phyloP scores from a whole-genome alignment of 2,888 invertebrate species.

The Machimus atricapillus region DNA sequence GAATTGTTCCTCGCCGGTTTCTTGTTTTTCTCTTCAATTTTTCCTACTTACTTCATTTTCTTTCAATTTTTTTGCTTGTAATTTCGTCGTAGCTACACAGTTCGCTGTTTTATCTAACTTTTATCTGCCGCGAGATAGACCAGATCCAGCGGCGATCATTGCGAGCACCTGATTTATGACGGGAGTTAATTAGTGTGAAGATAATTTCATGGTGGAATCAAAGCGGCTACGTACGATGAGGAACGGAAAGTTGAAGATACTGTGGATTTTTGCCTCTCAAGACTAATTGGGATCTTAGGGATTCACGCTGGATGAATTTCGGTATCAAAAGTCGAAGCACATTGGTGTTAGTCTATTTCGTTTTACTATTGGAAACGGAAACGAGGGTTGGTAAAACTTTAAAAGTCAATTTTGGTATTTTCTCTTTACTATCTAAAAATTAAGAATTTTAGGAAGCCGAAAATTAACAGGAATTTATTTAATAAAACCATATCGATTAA shows the following conservation, averaged over 20 bases:
- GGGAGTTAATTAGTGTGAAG: constrained; percentile 45
- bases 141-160: constrained; percentile 36
- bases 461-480: too few relatives aligned
- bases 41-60: background rate
- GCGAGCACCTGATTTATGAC: constrained; percentile 46
- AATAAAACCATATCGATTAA: too few relatives aligned
- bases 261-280: background rate
- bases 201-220: constrained; percentile 23
- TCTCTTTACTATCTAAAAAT: too few relatives aligned
- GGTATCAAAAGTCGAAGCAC: background rate
- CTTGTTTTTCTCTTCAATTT: constrained; percentile 24
- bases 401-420: too few relatives aligned
- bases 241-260: background rate
- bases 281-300: constrained; percentile 24
- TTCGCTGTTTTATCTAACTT: constrained; percentile 24
- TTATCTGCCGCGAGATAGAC: constrained; percentile 21
- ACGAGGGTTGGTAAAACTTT: too few relatives aligned
- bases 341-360: background rate
- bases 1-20: constrained; percentile 30
- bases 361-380: background rate
- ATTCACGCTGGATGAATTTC: constrained; percentile 25
- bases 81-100: constrained; percentile 24
- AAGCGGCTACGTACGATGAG: background rate
- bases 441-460: too few relatives aligned
- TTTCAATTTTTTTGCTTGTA: background rate